These are phyloP conservation scores for Actinostola sp. DNA, from an alignment of 92 coral and sea anemone genomes.

Conservation along the genomic window DNA sequence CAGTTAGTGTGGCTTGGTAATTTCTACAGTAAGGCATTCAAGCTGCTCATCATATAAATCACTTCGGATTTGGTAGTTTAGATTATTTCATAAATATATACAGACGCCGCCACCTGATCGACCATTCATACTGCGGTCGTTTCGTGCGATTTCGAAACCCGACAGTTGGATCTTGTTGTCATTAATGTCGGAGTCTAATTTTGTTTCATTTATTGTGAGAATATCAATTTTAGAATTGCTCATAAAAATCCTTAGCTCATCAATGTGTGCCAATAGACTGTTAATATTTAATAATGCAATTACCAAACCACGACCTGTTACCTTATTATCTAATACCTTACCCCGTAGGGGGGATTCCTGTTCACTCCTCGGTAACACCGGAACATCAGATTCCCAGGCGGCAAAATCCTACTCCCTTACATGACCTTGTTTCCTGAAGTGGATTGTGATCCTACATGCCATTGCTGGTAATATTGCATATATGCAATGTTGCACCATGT, in stretches of 20 bases:
- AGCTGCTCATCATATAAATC: no score
- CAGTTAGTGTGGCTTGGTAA: no score
- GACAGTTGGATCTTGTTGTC: slow-evolving; percentile 8
- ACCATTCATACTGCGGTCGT: slow-evolving; percentile 16
- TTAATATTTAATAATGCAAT: slow-evolving; percentile 20
- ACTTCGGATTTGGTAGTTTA: slow-evolving; percentile 19
- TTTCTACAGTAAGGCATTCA: no score
- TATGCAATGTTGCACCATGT: no score
- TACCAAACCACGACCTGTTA: slow-evolving; percentile 3
- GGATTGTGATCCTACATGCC: no score
- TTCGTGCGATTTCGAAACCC: slow-evolving; percentile 11
- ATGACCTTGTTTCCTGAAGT: no score
- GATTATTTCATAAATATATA: slow-evolving; percentile 13
- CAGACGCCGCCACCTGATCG: slow-evolving; percentile 27
- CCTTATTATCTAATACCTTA: slow-evolving; percentile 6
- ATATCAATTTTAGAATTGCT: slow-evolving; percentile 24
- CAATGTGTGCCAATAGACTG: slow-evolving; percentile 27
- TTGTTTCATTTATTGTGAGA: slow-evolving; percentile 28
- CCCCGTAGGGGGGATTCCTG: not conserved
- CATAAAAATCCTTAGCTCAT: slow-evolving; percentile 33
- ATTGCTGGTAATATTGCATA: no score
- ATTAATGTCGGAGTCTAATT: slow-evolving; percentile 23
- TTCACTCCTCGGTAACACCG: no score
- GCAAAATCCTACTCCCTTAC: no score
- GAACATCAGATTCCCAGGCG: no score